Base-by-base conservation (phyloP, 2,888 invertebrate species). In the Cetonia aurata region DNA sequence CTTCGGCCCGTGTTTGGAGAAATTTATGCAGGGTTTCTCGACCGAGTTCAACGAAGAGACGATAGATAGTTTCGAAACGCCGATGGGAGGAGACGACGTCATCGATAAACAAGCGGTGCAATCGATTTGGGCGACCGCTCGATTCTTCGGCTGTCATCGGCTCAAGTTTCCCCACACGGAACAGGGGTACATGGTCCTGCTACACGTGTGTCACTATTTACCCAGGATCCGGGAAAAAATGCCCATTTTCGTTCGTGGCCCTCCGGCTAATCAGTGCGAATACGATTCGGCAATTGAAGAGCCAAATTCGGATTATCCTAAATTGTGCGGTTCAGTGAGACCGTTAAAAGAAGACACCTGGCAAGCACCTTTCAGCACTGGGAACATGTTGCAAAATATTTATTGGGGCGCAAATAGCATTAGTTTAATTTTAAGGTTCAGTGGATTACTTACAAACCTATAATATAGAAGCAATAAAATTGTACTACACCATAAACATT, bases 181-280 rank as follows among this genome's bases (percentile, higher is more conserved):
- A 6, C 56, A 33, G n/a, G n/a, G 13, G 12, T n/a, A 50, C 17
- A 33, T 50, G 9, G 17, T 65, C 6, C 8, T 50, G 8, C 33
- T 50, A 9, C 15, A 33, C 4, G 65, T 65, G 2, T 65, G 65
- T 17, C 65, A 65, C 15, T 65, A 25, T 50, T 46, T 33, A 12
- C 65, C 65, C 0, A 25, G 33, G n/a, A 50, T 17, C 12, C 1
- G 12, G 6, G 25, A 25, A n/a, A 8, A 25, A 1, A n/a, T 15
- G 19, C 19, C 44, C 1, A 48, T 65, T 48, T 65, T 65, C 15
- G 1, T 48, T 1, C 37, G 48, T 6, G 65, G 65, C 13, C 12
- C n/a, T 6, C 65, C 65, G 48, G 31, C 33, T n/a, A 15, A 12
- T 3, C 19, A 13, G 6, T 65, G 65, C 46, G n/a, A 13, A 15